A percentile compares a stretch with the other conserved stretches of the same genome.
These are phyloP conservation scores for Epizoanthus illoricatus DNA, from an alignment of 92 coral and sea anemone species.

Conservation along the genomic window DNA sequence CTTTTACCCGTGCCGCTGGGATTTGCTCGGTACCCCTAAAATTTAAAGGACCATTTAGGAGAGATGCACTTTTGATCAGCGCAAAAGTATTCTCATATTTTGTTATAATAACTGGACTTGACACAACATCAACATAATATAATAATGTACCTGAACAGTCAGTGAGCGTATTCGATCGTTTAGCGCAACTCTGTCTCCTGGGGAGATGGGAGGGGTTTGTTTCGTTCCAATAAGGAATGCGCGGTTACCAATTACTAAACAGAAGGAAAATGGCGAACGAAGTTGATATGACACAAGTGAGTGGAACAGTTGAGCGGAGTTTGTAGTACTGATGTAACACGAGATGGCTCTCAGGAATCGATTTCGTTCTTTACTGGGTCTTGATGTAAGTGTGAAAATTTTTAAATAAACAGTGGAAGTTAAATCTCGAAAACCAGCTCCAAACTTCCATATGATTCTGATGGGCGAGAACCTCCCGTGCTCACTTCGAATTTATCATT, in stretches of 20 bases:
- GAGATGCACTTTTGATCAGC: no score
- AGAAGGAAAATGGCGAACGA: not conserved
- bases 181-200: not conserved
- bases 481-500: not conserved
- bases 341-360: conserved; percentile 85
- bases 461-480: not conserved
- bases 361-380: conserved; percentile 86
- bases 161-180: no score
- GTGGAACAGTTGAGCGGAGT: not conserved
- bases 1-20: no score
- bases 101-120: no score
- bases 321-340: not conserved
- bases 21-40: no score
- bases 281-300: not conserved
- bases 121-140: no score
- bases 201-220: conserved; percentile 5
- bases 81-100: no score
- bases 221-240: not conserved
- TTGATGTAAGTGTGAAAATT: conserved; percentile 70
- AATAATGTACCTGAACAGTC: no score
- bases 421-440: not conserved
- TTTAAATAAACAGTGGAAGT: not conserved
- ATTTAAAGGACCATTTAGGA: no score
- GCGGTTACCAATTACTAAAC: conserved; percentile 36
- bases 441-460: not conserved